Percentiles rank a stretch among this genome's conserved stretches.
Conservation (phyloP, 2,888 invertebrate genomes). For the Brenthis daphne region DNA sequence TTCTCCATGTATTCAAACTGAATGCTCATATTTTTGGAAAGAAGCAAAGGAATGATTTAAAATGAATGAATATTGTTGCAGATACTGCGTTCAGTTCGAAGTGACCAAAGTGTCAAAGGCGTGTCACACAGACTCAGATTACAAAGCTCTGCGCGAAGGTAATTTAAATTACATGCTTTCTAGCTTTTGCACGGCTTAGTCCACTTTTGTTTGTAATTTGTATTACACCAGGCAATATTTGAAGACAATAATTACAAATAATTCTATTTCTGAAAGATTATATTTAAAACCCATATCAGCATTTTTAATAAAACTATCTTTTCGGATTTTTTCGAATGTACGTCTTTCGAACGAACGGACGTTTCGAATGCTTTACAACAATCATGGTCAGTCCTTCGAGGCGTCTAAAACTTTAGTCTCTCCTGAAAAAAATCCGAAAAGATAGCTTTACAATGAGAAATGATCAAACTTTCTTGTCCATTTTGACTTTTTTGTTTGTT, state of each 20-base stretch:
- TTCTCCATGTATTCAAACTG: too few species aligned
- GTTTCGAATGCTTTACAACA: too few species aligned
- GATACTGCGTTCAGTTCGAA: constrained; percentile 93
- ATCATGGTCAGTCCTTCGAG: too few species aligned
- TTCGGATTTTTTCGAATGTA: too few species aligned
- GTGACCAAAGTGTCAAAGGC: constrained; percentile 91
- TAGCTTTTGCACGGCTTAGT: neutral
- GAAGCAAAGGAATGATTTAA: neutral
- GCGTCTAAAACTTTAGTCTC: neutral
- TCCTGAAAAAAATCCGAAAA: neutral
- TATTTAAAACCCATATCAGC: too few species aligned
- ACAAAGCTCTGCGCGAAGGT: constrained; percentile 89
- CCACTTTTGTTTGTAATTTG: neutral
- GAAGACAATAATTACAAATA: neutral
- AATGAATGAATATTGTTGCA: constrained; percentile 68
- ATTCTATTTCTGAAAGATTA: too few species aligned
- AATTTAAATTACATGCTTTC: constrained; percentile 45
- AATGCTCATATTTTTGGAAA: neutral
- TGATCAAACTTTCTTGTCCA: too few species aligned
- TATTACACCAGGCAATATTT: neutral
- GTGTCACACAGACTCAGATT: constrained; percentile 88
- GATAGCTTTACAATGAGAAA: neutral
- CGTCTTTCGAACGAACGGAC: too few species aligned
- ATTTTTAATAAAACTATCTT: too few species aligned
- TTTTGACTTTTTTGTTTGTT: constrained; percentile 18